These are phyloP conservation scores for Zalophus californianus DNA, from an alignment of 2,797 vertebrate genomes.

Conservation along the genomic window DNA sequence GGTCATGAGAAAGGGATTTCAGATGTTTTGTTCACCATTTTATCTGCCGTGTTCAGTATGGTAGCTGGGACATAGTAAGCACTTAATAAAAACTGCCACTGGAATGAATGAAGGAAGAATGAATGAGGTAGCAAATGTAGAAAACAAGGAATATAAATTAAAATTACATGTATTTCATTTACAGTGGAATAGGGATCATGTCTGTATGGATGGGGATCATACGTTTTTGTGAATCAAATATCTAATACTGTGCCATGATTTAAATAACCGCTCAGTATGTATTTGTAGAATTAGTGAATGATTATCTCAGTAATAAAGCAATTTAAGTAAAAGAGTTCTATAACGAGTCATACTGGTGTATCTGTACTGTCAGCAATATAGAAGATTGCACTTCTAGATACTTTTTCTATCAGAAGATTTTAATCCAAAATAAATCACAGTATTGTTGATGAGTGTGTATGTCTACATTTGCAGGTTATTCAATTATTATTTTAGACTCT, in stretches of 20 bases:
- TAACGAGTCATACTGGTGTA: not conserved
- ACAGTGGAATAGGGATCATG: not conserved
- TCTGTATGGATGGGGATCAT: not conserved
- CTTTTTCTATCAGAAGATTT: not conserved
- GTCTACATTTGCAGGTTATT: not conserved
- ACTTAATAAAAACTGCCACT: not conserved
- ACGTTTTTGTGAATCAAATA: not conserved
- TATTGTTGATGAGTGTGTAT: not conserved
- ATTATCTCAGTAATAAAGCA: not conserved
- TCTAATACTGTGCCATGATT: not conserved
- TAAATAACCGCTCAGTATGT: not conserved
- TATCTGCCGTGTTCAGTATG: not conserved
- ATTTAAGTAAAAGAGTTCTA: conserved; percentile 1
- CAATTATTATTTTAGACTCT: not conserved
- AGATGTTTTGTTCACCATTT: not conserved
- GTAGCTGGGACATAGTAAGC: not conserved
- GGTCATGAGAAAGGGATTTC: not conserved
- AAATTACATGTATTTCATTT: not conserved
- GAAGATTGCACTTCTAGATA: not conserved
- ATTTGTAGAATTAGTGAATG: not conserved
- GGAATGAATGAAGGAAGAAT: not conserved
- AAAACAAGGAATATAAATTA: conserved; percentile 30
- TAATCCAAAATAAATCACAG: not conserved
- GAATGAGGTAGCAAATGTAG: not conserved
- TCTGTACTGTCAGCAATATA: not conserved